Conservation (phyloP, 2,888 invertebrate genomes). For the Clostera curtula region DNA sequence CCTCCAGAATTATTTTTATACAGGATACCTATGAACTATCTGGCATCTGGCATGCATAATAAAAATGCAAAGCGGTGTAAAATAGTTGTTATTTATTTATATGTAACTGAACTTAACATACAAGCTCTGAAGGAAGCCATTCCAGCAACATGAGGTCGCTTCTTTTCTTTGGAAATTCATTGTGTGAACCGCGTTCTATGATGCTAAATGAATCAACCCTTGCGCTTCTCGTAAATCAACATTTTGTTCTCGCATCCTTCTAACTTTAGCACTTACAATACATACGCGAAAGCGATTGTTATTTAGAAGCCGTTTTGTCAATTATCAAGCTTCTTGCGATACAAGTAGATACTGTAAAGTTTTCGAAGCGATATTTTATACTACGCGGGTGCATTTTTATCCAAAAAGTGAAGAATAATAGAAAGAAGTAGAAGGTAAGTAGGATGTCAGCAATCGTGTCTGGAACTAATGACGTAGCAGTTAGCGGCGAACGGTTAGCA, state of each 20-base stretch:
- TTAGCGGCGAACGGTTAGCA: slow-evolving; percentile 52
- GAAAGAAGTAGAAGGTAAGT: slow-evolving; percentile 65
- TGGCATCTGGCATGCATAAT: slow-evolving; percentile 70
- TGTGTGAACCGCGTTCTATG: slow-evolving; percentile 58
- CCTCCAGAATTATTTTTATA: slow-evolving; percentile 39
- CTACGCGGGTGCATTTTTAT: slow-evolving; percentile 72
- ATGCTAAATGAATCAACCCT: slow-evolving; percentile 55
- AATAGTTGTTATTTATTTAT: slow-evolving; percentile 41
- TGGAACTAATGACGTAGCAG: slow-evolving; percentile 64
- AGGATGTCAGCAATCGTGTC: slow-evolving; percentile 67
- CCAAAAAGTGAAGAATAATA: slow-evolving; percentile 64
- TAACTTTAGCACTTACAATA: slow-evolving; percentile 55
- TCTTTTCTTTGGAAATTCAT: slow-evolving; percentile 48
- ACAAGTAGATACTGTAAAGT: slow-evolving; percentile 42
- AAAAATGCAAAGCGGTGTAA: slow-evolving; percentile 72
- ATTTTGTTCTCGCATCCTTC: slow-evolving; percentile 39
- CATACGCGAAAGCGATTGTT: slow-evolving; percentile 64
- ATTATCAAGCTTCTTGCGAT: slow-evolving; percentile 64
- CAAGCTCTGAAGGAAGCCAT: slow-evolving; percentile 70
- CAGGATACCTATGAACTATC: slow-evolving; percentile 62
- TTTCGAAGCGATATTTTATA: slow-evolving; percentile 61
- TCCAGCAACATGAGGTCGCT: slow-evolving; percentile 57
- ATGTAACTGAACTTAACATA: slow-evolving; percentile 55
- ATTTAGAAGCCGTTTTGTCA: slow-evolving; percentile 59
- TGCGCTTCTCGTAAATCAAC: slow-evolving; percentile 41